phyloP scores from a whole-genome alignment of 2,888 invertebrate species.

The Griposia aprilina region DNA sequence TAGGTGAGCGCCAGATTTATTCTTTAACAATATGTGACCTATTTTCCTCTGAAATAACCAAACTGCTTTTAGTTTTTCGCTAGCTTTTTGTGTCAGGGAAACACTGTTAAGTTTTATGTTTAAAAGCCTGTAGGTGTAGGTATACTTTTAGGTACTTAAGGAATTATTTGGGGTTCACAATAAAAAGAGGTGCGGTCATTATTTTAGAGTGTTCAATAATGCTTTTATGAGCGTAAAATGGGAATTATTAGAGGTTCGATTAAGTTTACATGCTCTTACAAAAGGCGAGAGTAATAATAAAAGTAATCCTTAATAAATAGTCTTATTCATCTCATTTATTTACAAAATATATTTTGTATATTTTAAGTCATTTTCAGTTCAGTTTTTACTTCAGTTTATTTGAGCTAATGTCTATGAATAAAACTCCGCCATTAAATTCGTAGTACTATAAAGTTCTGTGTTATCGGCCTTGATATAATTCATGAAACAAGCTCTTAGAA shows the following conservation, averaged over 20 bases:
- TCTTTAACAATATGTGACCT: slow-evolving; percentile 51
- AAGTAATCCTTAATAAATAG: not conserved
- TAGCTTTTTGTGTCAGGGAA: slow-evolving; percentile 42
- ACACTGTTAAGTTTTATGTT: slow-evolving; percentile 32
- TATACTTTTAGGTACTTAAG: not conserved
- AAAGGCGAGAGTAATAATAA: not conserved
- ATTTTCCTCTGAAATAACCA: slow-evolving; percentile 43
- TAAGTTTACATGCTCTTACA: not conserved
- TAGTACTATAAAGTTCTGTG: slow-evolving; percentile 42
- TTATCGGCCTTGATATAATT: slow-evolving; percentile 34
- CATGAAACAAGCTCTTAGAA: slow-evolving; percentile 29
- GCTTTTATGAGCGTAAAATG: not conserved
- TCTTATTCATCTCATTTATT: not conserved
- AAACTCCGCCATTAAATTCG: slow-evolving; percentile 10
- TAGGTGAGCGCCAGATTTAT: slow-evolving; percentile 52
- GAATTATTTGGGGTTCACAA: no score
- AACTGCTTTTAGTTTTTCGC: slow-evolving; percentile 37
- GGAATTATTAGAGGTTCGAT: not conserved
- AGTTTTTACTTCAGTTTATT: not conserved
- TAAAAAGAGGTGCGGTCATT: not conserved
- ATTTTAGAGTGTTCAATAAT: not conserved
- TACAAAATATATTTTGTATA: not conserved
- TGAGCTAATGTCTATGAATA: slow-evolving; percentile 18
- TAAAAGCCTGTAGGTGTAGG: slow-evolving; percentile 1
- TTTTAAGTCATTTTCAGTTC: no score